Percentiles rank a stretch among this genome's conserved stretches.
Evolutionary conservation across 2,888 invertebrate species (phyloP).

Genomic region (Axea sp.): DNA sequence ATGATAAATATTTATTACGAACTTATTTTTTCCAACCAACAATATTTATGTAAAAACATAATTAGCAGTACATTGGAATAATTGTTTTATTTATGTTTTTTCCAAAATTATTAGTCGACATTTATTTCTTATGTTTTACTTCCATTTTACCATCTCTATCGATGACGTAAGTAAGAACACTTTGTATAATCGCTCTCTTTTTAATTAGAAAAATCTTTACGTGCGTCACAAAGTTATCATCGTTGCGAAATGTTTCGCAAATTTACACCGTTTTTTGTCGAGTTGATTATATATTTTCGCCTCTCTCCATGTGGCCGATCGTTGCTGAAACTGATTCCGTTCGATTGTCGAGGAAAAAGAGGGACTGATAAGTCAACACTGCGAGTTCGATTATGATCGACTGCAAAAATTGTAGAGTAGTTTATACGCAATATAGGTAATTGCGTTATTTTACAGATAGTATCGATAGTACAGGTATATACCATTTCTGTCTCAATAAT

Average conservation of each 20-base stretch:
- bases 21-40: too few relatives aligned
- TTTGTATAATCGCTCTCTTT: conserved; percentile 12
- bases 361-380: conserved; percentile 69
- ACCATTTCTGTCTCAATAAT: conserved; percentile 22
- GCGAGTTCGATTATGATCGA: conserved; percentile 71
- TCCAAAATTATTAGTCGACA: too few relatives aligned
- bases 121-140: too few relatives aligned
- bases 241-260: conserved; percentile 58
- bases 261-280: conserved; percentile 58
- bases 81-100: too few relatives aligned
- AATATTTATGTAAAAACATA: too few relatives aligned
- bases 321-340: conserved; percentile 60
- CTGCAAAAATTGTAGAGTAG: conserved; percentile 58
- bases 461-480: conserved; percentile 69
- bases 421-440: conserved; percentile 70
- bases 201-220: conserved; percentile 56
- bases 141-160: too few relatives aligned
- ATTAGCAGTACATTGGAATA: too few relatives aligned
- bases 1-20: too few relatives aligned
- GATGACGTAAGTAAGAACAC: conserved; percentile 32
- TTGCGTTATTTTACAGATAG: conserved; percentile 73
- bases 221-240: conserved; percentile 61
- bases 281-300: conserved; percentile 58
- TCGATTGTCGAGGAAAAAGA: conserved; percentile 57
- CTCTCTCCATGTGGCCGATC: conserved; percentile 47